Evolutionary conservation across 37 sponge, comb jelly and placozoan genomes (phyloP), one percentile per base, ranked within the genome.

Genomic region (Chondrosia reniformis): DNA sequence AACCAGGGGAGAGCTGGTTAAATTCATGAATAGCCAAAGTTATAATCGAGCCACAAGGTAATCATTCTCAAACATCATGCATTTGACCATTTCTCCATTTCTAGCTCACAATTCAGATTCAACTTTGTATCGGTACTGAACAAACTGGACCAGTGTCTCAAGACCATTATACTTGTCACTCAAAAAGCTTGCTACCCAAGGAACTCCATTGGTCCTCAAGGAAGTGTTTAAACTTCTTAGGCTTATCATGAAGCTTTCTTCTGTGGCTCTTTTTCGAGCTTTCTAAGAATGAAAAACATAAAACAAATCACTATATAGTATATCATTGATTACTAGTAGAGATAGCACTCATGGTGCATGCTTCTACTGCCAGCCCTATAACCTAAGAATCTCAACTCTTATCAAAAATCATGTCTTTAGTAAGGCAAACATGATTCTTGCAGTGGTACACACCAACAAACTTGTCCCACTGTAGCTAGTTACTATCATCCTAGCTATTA

Each of bases 101-200:
- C 69, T 28, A 61, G 0, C 67, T 81, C 67, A 45, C 71, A 76
- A 54, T 76, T 83, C 67, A 3, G 54, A 52, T 46, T 89, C 90
- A 56, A 65, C 32, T 25, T 81, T 72, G 54, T 81, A 87, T 45
- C 92, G 64, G 74, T 83, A 82, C 33, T 57, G 72, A 76, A 94
- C 79, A 74, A 84, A 94, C 41, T 84, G 45, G 12, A 90, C 85
- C 45, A 94, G 78, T 38, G 55, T 62, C 59, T 87, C 76, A 36
- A 94, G 46, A n/a, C 94, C 94, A 28, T 39, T 31, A 65, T 84
- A 81, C 0, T 81, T 67, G 0, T 89, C 83, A 55, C 56, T 77
- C 38, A 94, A 58, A 45, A 94, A 94, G 33, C 84, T 79, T 52
- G 87, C 74, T 15, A 94, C 94, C 94, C 94, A 94, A 37, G 87